These are phyloP conservation scores for Apodemus speciosus DNA, from an alignment of 2,113 vertebrate genomes.

Conservation along the genomic window DNA sequence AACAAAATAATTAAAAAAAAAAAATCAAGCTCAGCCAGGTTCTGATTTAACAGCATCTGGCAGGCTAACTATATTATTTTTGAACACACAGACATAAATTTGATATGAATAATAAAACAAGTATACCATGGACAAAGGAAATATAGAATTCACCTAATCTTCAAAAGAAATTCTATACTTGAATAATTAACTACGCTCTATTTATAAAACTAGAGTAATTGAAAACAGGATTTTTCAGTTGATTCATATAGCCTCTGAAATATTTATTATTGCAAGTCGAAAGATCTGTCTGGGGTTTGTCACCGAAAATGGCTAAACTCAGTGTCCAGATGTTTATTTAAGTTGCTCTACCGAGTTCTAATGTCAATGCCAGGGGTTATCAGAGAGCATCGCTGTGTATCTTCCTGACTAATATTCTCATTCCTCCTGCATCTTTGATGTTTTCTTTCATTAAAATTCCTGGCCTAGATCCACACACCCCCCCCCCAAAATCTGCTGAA, in stretches of 20 bases:
- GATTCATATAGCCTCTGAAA: slow-evolving; percentile 92
- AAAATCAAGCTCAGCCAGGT: slow-evolving; percentile 79
- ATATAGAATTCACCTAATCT: slow-evolving; percentile 88
- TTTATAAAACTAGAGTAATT: slow-evolving; percentile 96
- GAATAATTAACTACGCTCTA: slow-evolving; percentile 95
- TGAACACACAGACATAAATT: slow-evolving; percentile 86
- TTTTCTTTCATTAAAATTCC: slow-evolving; percentile 92
- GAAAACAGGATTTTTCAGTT: slow-evolving; percentile 93
- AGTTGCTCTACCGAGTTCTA: slow-evolving; percentile 91
- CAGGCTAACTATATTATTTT: slow-evolving; percentile 85
- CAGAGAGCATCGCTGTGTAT: slow-evolving; percentile 93
- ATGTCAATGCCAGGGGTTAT: slow-evolving; percentile 95
- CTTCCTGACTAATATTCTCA: slow-evolving; percentile 91
- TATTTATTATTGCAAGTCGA: slow-evolving; percentile 97
- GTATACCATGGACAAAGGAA: slow-evolving; percentile 86
- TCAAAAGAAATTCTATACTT: slow-evolving; percentile 91
- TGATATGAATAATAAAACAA: slow-evolving; percentile 88
- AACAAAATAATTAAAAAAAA: slow-evolving; percentile 72
- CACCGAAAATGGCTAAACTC: slow-evolving; percentile 92
- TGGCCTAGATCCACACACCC: slow-evolving; percentile 84
- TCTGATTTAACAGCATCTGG: slow-evolving; percentile 85
- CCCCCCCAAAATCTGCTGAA: slow-evolving; percentile 82
- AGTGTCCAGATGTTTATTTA: slow-evolving; percentile 92
- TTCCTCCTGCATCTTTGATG: slow-evolving; percentile 89
- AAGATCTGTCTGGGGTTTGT: slow-evolving; percentile 93